Evolutionary conservation across 2,888 invertebrate species (phyloP).

Genomic region (Synergus gifuensis): DNA sequence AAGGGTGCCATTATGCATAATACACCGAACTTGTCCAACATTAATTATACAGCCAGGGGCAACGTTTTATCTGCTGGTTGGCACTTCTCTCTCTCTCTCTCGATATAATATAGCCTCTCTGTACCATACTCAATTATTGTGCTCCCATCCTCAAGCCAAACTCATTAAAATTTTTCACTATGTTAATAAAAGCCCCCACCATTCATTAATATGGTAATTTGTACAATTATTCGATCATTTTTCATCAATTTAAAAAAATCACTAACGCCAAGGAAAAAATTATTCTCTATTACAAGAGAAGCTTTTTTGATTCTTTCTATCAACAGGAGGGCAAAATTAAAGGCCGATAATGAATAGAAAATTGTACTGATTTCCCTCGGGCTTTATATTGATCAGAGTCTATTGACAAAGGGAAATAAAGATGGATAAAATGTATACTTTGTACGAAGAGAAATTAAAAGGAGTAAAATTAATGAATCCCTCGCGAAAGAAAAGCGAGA

Average conservation of each 20-base stretch:
- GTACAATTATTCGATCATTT: background rate
- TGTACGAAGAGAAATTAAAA: background rate
- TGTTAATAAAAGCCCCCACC: background rate
- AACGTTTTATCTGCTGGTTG: conserved; percentile 44
- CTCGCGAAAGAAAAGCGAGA: background rate
- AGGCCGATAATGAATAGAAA: background rate
- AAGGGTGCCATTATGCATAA: conserved; percentile 54
- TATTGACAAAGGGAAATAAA: background rate
- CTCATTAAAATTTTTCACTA: conserved; percentile 10
- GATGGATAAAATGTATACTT: background rate
- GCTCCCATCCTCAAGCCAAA: background rate
- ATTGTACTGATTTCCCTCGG: conserved; percentile 24
- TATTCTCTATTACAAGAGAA: background rate
- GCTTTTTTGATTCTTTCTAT: background rate
- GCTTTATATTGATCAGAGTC: background rate
- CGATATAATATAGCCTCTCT: background rate
- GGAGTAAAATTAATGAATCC: background rate
- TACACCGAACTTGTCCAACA: conserved; percentile 55
- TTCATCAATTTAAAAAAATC: background rate
- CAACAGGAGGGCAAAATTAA: background rate
- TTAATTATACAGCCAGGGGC: conserved; percentile 53
- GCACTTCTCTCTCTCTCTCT: background rate
- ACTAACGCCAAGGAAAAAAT: background rate
- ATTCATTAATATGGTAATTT: conserved; percentile 20
- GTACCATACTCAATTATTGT: conserved; percentile 19